These are phyloP conservation scores for Bilobella aurantiaca DNA, from an alignment of 1,140 invertebrate species.

Conservation along the genomic window DNA sequence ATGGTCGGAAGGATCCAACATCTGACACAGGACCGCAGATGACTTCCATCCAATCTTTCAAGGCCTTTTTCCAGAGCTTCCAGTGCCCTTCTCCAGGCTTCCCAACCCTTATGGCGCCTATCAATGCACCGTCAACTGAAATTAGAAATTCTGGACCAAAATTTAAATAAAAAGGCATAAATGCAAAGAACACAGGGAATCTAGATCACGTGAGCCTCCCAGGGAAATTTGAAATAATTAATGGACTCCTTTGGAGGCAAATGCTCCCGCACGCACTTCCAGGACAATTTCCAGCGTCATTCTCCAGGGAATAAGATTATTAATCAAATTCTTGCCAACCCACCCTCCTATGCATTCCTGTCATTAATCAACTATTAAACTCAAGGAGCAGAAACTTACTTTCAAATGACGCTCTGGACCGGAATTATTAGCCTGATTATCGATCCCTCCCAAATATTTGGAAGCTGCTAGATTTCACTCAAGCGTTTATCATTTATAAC, in stretches of 20 bases:
- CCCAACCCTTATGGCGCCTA: neutral
- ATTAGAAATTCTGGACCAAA: too few relatives aligned
- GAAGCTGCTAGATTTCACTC: too few relatives aligned
- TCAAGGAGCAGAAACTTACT: neutral
- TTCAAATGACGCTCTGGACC: neutral
- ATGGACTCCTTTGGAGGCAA: neutral
- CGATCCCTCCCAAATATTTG: neutral
- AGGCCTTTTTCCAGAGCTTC: neutral
- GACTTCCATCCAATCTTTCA: neutral
- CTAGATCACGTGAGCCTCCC: too few relatives aligned
- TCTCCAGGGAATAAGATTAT: neutral
- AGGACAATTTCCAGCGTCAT: neutral
- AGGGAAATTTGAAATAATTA: neutral
- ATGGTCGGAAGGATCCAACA: neutral
- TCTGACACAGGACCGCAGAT: neutral
- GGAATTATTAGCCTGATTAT: neutral
- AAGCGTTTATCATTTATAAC: too few relatives aligned
- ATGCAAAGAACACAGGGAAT: too few relatives aligned
- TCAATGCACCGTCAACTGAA: neutral
- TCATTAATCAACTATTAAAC: neutral
- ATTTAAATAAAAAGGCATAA: too few relatives aligned
- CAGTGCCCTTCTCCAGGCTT: too few relatives aligned
- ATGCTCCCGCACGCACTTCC: neutral
- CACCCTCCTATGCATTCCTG: neutral
- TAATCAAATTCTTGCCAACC: neutral